Evolutionary conservation across 2,113 vertebrate species (phyloP).

Genomic region (Hucho hucho): DNA sequence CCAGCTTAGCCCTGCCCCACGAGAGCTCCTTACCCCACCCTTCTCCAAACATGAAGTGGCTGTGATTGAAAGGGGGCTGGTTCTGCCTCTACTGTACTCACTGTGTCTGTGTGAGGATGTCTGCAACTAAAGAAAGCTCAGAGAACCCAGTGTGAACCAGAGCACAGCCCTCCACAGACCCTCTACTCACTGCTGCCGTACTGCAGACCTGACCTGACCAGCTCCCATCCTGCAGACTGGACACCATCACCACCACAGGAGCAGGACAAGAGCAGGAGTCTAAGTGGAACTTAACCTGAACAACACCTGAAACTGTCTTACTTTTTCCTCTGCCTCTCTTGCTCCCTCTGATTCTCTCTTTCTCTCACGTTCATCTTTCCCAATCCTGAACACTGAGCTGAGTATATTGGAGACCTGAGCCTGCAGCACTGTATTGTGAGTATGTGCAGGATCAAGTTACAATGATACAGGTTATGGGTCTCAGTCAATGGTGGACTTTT

Average conservation of each 20-base stretch:
- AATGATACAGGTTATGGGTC: neutral
- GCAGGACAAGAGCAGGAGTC: slow-evolving; percentile 4
- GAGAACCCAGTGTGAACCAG: slow-evolving; percentile 34
- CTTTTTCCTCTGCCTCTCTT: neutral
- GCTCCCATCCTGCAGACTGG: slow-evolving; percentile 18
- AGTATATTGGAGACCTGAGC: slow-evolving; percentile 32
- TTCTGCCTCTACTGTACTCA: slow-evolving; percentile 31
- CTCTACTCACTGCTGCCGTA: slow-evolving; percentile 12
- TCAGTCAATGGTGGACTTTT: neutral
- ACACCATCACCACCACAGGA: neutral
- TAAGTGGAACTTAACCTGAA: slow-evolving; percentile 11
- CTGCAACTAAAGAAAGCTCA: slow-evolving; percentile 20
- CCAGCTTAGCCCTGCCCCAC: neutral
- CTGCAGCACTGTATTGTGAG: slow-evolving; percentile 46
- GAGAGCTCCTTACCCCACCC: slow-evolving; percentile 3
- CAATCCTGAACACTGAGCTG: neutral
- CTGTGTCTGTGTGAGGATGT: slow-evolving; percentile 29
- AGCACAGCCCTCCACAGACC: neutral
- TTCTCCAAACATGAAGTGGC: slow-evolving; percentile 49
- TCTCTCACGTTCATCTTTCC: neutral
- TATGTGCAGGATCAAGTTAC: slow-evolving; percentile 30
- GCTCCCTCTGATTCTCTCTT: slow-evolving; percentile 15
- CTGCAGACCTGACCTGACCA: neutral
- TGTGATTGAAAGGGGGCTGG: slow-evolving; percentile 52
- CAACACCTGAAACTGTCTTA: slow-evolving; percentile 11